Base-by-base conservation (phyloP, 2,797 vertebrate species). In the Pampus argenteus region DNA sequence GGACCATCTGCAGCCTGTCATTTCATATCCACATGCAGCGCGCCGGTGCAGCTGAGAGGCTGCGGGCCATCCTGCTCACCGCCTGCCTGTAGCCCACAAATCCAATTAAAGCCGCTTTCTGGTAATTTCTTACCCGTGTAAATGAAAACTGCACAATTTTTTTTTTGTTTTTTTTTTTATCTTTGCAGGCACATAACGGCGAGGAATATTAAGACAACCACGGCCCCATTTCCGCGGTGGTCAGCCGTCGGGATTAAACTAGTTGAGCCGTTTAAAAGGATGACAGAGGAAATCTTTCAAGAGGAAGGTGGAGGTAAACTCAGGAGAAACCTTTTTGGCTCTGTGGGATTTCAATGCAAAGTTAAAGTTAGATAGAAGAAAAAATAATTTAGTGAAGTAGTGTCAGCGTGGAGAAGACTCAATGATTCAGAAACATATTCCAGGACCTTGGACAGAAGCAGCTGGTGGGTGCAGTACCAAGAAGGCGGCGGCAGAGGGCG, bases 261-360 rank as follows among this genome's bases (percentile, higher is more conserved):
- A 75, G 89, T 61, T 93, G 90, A 94, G 89, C 93, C 91, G 90
- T 87, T 94, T 94, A 94, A 86, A 92, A 73, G 93, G 92, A 92
- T 92, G 92, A 92, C 86, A 78, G 81, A 9, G 85, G 85, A 88
- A 87, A 91, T 88, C 87, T 92, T 48, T 79, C 82, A 36, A 56
- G 77, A 81, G 72, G 88, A 77, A 84, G 84, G 85, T 66, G 77
- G 71, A 75, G 81, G 63, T 36, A 55, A 38, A 80, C 62, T 60
- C 45, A 15, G 56, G 65, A 60, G 64, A 44, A 23, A 61, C 49
- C 26, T 22, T n/a, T n/a, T n/a, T 0, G 55, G 51, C 60, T 61
- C 31, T 26, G 26, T 4, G 42, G 31, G 52, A 9, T 14, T 74
- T 31, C 73, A 18, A 1, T 42, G 5, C 13, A 6, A 44, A 61